Conservation (phyloP, 2,797 vertebrate genomes). For the Anabacerthia variegaticeps region DNA sequence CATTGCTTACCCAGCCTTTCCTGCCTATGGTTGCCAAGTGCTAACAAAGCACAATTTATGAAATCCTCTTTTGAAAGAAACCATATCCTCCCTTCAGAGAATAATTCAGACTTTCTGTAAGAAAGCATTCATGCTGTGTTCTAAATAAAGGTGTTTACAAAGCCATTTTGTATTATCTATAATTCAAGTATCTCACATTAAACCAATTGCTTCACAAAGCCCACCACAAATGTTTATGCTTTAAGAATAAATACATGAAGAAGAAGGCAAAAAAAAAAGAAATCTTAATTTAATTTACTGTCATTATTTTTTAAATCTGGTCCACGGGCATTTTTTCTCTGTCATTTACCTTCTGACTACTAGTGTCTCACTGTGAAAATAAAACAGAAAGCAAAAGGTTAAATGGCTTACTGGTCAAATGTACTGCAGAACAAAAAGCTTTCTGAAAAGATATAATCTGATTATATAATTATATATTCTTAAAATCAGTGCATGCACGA, state of each 20-base stretch:
- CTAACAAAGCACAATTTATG: slow-evolving; percentile 4
- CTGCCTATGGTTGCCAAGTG: neutral
- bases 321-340: slow-evolving; percentile 30
- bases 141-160: slow-evolving; percentile 22
- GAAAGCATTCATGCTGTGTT: slow-evolving; percentile 8
- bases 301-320: slow-evolving; percentile 3
- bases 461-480: neutral
- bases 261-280: neutral
- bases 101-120: slow-evolving; percentile 17
- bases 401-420: slow-evolving; percentile 36
- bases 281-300: slow-evolving; percentile 7
- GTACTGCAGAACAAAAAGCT: neutral
- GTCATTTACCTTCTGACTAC: slow-evolving; percentile 17
- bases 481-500: neutral
- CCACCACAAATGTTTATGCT: slow-evolving; percentile 27
- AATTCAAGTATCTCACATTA: slow-evolving; percentile 29
- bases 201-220: neutral
- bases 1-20: neutral
- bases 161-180: neutral
- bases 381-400: slow-evolving; percentile 4
- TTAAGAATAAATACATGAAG: neutral
- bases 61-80: slow-evolving; percentile 10
- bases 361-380: neutral
- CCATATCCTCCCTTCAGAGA: neutral
- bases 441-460: neutral